A percentile compares a stretch with the other conserved stretches of the same genome.
Conservation (phyloP, 2,888 invertebrate species). For the Scaptomyza flava region DNA sequence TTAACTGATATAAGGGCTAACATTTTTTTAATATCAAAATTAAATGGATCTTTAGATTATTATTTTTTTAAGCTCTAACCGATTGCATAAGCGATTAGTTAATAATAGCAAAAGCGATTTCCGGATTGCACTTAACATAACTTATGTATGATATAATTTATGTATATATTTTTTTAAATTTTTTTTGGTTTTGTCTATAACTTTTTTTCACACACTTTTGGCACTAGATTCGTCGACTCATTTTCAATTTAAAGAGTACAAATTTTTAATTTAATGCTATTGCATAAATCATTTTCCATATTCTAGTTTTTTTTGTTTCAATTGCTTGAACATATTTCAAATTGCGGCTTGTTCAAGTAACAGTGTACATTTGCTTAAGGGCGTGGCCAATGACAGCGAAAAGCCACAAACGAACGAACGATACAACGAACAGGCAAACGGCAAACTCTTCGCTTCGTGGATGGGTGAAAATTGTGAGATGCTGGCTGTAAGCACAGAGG, state of each 20-base stretch:
- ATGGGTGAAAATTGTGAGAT: constrained; percentile 29
- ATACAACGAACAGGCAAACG: constrained; percentile 11
- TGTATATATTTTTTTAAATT: not conserved
- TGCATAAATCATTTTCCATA: constrained; percentile 78
- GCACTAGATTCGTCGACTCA: constrained; percentile 31
- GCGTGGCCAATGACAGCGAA: constrained; percentile 50
- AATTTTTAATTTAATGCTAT: constrained; percentile 79
- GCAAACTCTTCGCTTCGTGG: constrained; percentile 39
- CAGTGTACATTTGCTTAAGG: constrained; percentile 46
- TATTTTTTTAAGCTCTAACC: too few relatives aligned
- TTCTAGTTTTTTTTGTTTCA: constrained; percentile 60
- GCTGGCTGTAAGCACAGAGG: constrained; percentile 47
- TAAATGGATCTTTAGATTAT: too few relatives aligned
- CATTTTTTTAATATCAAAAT: too few relatives aligned
- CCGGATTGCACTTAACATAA: not conserved
- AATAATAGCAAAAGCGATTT: not conserved
- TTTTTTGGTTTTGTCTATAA: not conserved
- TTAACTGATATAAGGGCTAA: too few relatives aligned
- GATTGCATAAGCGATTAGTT: too few relatives aligned
- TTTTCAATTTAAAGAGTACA: constrained; percentile 57
- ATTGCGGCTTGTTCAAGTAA: constrained; percentile 22
- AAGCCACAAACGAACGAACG: constrained; percentile 1
- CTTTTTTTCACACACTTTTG: constrained; percentile 1
- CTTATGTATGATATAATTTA: not conserved
- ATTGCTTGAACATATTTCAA: constrained; percentile 74